These are phyloP conservation scores for Takifugu flavidus DNA, from an alignment of 2,113 vertebrate genomes.

Conservation along the genomic window DNA sequence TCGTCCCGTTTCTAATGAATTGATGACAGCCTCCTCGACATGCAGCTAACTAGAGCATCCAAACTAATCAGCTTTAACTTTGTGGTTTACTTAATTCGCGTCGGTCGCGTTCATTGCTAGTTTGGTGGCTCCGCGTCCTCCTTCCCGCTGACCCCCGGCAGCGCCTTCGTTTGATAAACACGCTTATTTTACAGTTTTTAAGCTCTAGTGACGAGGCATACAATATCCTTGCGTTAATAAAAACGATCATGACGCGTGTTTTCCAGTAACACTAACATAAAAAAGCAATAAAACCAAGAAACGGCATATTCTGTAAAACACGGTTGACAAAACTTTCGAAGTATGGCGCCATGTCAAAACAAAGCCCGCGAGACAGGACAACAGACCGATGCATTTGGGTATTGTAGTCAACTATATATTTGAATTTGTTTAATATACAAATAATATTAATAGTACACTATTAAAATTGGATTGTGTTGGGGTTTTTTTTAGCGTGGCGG, in stretches of 20 bases:
- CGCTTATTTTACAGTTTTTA: not conserved
- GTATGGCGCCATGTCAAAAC: slow-evolving; percentile 74
- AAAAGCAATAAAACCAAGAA: not conserved
- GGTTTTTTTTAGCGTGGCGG: too few relatives aligned
- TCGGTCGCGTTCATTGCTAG: not conserved
- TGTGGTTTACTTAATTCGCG: too few relatives aligned
- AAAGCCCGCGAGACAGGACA: slow-evolving; percentile 71
- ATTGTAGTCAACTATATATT: slow-evolving; percentile 19
- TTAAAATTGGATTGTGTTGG: too few relatives aligned
- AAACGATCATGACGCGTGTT: not conserved
- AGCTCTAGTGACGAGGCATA: not conserved
- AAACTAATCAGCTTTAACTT: too few relatives aligned
- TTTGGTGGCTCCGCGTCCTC: not conserved
- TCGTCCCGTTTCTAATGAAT: not conserved
- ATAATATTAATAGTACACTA: not conserved
- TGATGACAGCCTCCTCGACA: not conserved
- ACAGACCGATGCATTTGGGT: slow-evolving; percentile 39
- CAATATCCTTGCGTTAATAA: not conserved
- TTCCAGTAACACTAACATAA: not conserved
- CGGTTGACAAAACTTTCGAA: slow-evolving; percentile 52
- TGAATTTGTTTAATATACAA: not conserved
- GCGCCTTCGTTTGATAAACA: not conserved
- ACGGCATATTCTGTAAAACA: slow-evolving; percentile 3
- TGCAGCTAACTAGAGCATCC: too few relatives aligned
- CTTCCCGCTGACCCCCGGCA: not conserved